Base-by-base conservation (phyloP, 2,888 invertebrate species). In the Nymphalis urticae region DNA sequence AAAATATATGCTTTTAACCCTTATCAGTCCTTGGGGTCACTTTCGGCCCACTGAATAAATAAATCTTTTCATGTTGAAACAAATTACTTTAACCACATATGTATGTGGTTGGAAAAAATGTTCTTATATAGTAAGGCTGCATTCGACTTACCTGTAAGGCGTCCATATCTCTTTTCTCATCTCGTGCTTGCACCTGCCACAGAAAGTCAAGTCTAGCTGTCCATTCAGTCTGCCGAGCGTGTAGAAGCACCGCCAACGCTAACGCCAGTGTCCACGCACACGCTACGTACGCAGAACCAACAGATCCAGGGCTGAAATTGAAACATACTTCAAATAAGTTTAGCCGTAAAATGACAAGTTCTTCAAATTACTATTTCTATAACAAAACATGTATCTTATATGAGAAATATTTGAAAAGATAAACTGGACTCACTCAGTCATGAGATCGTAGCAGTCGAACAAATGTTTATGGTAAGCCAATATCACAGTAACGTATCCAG, bases 121-220 rank as follows among this genome's bases (percentile, higher is more conserved):
- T 42, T 42, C 13, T 3, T 42, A 13, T 42, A 42, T 42, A 19
- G 10, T 9, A 50, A 19, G 9, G 3, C 19, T 19, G 4, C 7
- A 21, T 51, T 10, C 3, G 7, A 47, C 51, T 54, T 48, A 90
- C 92, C 86, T 92, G 98, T 73, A 98, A 86, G n/a, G 97, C 97
- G 78, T 97, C 97, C 97, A 98, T 97, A 85, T 97, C 98, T 64
- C 96, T 94, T 86, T 97, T 97, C 89, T 98, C 98, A 82, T 98
- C 97, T 64, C 97, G 95, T 5, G 97, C 97, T 93, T 97, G 96
- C 74, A 96, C 93, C 85, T 96, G 96, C 96, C 96, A 96, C 36
- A 96, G 91, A 85, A 96, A 96, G 89, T 96, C 96, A 59, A 96
- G 92, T 42, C 98, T 93, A 24, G 97, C 96, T 61, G 97, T 98